These are phyloP conservation scores for Bambusicola thoracicus DNA, from an alignment of 2,113 vertebrate species.

Conservation along the genomic window DNA sequence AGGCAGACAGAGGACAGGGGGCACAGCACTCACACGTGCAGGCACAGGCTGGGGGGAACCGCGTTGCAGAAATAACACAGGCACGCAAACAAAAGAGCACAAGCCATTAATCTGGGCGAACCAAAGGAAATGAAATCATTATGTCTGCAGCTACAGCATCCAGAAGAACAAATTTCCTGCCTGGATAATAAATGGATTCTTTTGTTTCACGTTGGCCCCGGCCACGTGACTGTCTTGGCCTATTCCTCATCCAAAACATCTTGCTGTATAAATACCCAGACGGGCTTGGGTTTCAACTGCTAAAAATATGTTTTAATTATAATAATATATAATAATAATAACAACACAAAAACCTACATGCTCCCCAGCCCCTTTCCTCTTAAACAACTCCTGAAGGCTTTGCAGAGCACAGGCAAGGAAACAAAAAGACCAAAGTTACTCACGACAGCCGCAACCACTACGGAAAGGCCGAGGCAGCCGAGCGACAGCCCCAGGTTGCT, in stretches of 20 bases:
- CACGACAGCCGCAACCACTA: not conserved
- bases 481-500: not conserved
- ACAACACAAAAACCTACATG: not conserved
- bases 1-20: not conserved
- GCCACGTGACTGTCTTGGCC: slow-evolving; percentile 69
- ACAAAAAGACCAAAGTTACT: slow-evolving; percentile 20
- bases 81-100: slow-evolving; percentile 64
- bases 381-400: slow-evolving; percentile 32
- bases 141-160: slow-evolving; percentile 81
- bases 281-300: slow-evolving; percentile 72
- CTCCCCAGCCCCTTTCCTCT: not conserved
- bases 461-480: not conserved
- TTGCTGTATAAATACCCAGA: slow-evolving; percentile 74
- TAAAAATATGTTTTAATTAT: slow-evolving; percentile 69
- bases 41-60: not conserved
- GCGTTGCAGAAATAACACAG: slow-evolving; percentile 52
- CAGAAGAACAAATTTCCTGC: slow-evolving; percentile 85
- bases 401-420: slow-evolving; percentile 5
- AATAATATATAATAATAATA: slow-evolving; percentile 57
- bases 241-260: slow-evolving; percentile 79
- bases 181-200: slow-evolving; percentile 85
- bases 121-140: slow-evolving; percentile 85
- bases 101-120: slow-evolving; percentile 79
- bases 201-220: slow-evolving; percentile 78
- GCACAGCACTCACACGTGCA: not conserved